These are phyloP conservation scores for Borostomias antarcticus DNA, from an alignment of 2,797 vertebrate genomes.

Conservation along the genomic window DNA sequence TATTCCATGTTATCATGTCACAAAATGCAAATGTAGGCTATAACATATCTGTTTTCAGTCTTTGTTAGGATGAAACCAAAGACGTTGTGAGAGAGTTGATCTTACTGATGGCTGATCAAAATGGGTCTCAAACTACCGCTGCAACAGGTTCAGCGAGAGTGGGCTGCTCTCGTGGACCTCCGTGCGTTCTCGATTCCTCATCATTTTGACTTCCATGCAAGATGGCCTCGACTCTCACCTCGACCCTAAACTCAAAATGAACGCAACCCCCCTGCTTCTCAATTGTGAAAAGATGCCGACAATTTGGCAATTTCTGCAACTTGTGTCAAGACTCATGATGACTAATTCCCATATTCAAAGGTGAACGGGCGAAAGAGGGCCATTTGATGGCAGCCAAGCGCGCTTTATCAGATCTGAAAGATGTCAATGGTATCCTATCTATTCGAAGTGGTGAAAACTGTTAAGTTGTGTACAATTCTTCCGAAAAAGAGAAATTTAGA, in stretches of 20 bases:
- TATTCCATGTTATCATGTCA: too few relatives aligned
- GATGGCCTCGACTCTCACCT: constrained; percentile 60
- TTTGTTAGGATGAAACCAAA: too few relatives aligned
- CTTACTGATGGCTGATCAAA: too few relatives aligned
- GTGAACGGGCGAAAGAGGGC: constrained; percentile 80
- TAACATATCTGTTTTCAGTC: too few relatives aligned
- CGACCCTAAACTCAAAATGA: constrained; percentile 67
- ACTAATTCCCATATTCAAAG: constrained; percentile 92
- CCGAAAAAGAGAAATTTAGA: constrained; percentile 47
- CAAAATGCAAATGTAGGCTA: too few relatives aligned
- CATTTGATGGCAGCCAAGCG: constrained; percentile 90
- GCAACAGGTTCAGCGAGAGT: too few relatives aligned
- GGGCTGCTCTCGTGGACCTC: too few relatives aligned
- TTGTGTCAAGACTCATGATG: constrained; percentile 87
- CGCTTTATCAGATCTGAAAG: constrained; percentile 86
- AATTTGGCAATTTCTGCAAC: constrained; percentile 84
- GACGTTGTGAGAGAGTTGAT: too few relatives aligned
- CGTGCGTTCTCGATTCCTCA: constrained; percentile 30
- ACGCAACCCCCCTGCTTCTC: constrained; percentile 52
- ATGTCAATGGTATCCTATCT: constrained; percentile 78
- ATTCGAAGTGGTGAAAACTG: constrained; percentile 62
- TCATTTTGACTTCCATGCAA: constrained; percentile 38
- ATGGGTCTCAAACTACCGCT: too few relatives aligned
- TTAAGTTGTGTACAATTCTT: constrained; percentile 64
- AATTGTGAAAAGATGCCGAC: constrained; percentile 73